Percentiles rank a stretch among this genome's conserved stretches.
phyloP scores from a whole-genome alignment of 2,113 vertebrate genomes.

The Brachyhypopomus gauderio region DNA sequence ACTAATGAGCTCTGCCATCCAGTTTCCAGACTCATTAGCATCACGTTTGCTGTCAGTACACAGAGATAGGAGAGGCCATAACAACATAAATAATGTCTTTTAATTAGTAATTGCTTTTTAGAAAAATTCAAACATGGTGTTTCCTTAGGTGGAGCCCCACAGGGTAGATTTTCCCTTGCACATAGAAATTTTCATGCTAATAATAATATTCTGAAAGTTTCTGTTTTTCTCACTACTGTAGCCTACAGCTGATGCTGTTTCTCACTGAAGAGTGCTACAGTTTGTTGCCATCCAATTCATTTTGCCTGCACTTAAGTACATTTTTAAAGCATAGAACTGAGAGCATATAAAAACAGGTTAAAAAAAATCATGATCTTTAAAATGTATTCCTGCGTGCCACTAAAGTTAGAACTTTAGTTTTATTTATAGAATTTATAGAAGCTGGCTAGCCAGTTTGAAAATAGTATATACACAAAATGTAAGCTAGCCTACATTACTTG shows the following conservation, averaged over 20 bases:
- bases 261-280: neutral
- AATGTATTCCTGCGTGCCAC: neutral
- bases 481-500: neutral
- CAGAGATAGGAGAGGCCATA: no score
- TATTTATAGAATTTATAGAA: neutral
- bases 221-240: neutral
- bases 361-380: neutral
- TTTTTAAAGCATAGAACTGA: neutral
- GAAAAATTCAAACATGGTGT: no score
- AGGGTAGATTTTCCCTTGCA: neutral
- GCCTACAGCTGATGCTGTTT: neutral
- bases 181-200: neutral
- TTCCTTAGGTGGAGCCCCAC: no score
- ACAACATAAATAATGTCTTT: no score
- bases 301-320: constrained; percentile 1
- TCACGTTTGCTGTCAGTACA: no score
- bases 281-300: neutral
- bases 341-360: neutral
- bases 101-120: no score
- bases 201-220: neutral
- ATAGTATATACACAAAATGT: neutral
- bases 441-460: neutral
- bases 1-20: no score
- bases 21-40: no score
- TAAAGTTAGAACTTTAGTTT: neutral